A percentile compares a stretch with the other conserved stretches of the same genome.
These are phyloP conservation scores for Enteromius viviparus DNA, from an alignment of 2,797 vertebrate species.

Conservation along the genomic window DNA sequence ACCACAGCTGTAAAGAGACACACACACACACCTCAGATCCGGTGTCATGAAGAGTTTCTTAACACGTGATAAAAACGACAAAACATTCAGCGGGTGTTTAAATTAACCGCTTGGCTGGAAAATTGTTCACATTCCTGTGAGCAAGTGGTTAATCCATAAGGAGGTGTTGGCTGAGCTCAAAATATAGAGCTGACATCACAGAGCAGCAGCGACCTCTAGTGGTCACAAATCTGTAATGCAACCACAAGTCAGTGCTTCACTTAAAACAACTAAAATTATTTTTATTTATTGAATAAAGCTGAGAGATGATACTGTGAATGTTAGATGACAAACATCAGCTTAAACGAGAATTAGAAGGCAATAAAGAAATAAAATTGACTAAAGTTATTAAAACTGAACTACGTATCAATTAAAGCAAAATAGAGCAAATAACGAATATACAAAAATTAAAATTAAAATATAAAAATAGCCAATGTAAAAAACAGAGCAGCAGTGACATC, in stretches of 20 bases:
- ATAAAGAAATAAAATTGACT: neutral
- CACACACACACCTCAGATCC: neutral
- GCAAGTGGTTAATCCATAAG: constrained; percentile 26
- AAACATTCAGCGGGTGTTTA: constrained; percentile 17
- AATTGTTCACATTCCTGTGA: constrained; percentile 42
- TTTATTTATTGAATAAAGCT: neutral
- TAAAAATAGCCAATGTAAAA: neutral
- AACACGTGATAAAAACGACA: constrained; percentile 11
- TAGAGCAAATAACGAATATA: neutral
- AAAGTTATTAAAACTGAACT: neutral
- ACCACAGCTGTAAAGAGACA: constrained; percentile 86
- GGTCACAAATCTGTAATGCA: constrained; percentile 51
- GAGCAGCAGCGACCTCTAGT: constrained; percentile 69
- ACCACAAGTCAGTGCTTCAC: neutral
- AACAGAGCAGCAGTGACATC: constrained; percentile 66
- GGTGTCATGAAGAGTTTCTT: neutral
- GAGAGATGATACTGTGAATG: neutral
- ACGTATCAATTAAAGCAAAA: neutral
- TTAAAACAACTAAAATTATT: neutral
- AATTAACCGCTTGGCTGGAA: constrained; percentile 27
- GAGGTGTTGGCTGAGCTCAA: constrained; percentile 14
- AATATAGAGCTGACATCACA: neutral
- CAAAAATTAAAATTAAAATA: neutral
- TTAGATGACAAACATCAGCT: neutral
- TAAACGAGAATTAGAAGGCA: neutral